A percentile compares a stretch with the other conserved stretches of the same genome.
These are phyloP conservation scores for Hydrocynus forskahlii DNA, from an alignment of 2,797 vertebrate genomes.

Conservation along the genomic window DNA sequence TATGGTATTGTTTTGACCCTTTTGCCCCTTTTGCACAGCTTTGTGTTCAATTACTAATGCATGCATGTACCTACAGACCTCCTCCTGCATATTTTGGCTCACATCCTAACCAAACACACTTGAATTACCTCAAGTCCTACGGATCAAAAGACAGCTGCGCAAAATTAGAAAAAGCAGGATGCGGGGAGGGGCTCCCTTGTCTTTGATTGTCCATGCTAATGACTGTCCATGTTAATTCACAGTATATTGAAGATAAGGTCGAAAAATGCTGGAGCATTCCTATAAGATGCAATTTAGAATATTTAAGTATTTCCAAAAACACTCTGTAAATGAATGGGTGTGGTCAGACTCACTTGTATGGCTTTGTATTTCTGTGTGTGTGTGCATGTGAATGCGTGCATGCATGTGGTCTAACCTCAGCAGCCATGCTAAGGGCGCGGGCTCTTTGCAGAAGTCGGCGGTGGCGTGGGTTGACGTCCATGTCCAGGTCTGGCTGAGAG, in stretches of 20 bases:
- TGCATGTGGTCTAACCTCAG: constrained; percentile 65
- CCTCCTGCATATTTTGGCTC: too few species aligned
- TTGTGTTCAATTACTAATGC: background rate
- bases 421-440: constrained; percentile 80
- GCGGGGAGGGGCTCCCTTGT: background rate
- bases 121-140: background rate
- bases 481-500: constrained; percentile 64
- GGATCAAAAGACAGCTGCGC: background rate
- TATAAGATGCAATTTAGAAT: background rate
- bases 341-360: background rate
- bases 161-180: background rate
- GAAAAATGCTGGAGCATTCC: background rate
- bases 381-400: background rate
- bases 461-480: constrained; percentile 82
- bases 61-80: too few species aligned
- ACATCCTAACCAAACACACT: background rate
- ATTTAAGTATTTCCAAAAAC: background rate
- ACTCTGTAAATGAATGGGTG: too few species aligned
- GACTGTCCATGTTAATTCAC: background rate
- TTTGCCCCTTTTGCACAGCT: too few species aligned
- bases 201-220: too few species aligned
- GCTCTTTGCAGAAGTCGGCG: constrained; percentile 88
- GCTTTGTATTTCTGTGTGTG: background rate
- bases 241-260: background rate
- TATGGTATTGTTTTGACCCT: background rate